Conservation (phyloP, 2,113 vertebrate species). For the Hippocampus barbouri region DNA sequence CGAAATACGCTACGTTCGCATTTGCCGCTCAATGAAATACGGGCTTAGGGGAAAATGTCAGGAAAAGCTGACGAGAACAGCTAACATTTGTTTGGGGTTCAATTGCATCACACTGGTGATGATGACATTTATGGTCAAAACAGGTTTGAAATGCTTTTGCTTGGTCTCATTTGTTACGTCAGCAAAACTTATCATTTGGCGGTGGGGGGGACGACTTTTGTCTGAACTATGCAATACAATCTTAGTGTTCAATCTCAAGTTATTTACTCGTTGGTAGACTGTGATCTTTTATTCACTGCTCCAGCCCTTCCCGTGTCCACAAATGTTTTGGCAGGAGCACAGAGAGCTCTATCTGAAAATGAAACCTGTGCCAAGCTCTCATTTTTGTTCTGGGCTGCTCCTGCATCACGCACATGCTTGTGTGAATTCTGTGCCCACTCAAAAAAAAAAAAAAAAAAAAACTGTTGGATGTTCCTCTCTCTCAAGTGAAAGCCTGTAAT, state of each 20-base stretch:
- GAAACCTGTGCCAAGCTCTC: constrained; percentile 59
- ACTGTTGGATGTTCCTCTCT: constrained; percentile 38
- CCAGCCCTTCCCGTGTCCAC: constrained; percentile 34
- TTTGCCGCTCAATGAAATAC: no score
- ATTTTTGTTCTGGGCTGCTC: constrained; percentile 57
- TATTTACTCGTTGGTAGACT: constrained; percentile 7
- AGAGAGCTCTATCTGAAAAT: constrained; percentile 42
- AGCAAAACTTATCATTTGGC: not conserved
- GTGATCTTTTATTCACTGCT: not conserved
- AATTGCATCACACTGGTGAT: no score
- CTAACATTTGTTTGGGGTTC: no score
- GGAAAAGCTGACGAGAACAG: no score
- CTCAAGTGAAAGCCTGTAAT: constrained; percentile 29
- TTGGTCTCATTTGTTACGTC: not conserved
- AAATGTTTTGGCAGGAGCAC: constrained; percentile 49
- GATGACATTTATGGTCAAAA: not conserved
- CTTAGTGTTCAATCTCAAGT: not conserved
- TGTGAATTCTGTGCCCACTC: constrained; percentile 54
- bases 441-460: constrained; percentile 1
- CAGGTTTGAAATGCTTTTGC: not conserved
- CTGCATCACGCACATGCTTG: constrained; percentile 50
- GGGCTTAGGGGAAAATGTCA: no score
- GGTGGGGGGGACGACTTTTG: not conserved
- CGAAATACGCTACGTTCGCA: no score
- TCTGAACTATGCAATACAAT: not conserved